A percentile compares a stretch with the other conserved stretches of the same genome.
Evolutionary conservation across 2,113 vertebrate genomes (phyloP).

Genomic region (Tychaedon coryphoeus): DNA sequence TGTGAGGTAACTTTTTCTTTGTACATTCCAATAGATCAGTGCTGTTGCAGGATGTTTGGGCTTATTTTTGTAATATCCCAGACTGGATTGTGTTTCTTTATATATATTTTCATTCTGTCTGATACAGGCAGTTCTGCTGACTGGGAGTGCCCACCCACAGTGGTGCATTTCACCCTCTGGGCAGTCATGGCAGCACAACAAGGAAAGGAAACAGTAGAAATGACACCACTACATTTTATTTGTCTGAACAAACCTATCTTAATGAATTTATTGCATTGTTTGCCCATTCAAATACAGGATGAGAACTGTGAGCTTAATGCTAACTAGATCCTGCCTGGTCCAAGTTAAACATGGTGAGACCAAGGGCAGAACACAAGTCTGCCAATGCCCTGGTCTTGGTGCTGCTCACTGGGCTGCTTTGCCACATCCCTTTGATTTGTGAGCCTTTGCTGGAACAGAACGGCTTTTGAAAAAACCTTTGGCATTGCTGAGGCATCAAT

Average conservation of each 20-base stretch:
- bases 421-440: neutral
- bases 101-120: neutral
- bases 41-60: neutral
- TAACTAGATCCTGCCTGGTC: neutral
- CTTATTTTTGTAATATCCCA: neutral
- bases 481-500: neutral
- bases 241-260: neutral
- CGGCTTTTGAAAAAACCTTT: neutral
- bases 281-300: conserved; percentile 36
- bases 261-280: conserved; percentile 40
- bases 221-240: neutral
- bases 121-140: neutral
- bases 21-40: neutral
- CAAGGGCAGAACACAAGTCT: neutral
- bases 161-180: neutral
- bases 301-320: neutral
- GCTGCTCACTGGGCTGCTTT: neutral
- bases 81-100: neutral
- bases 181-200: neutral
- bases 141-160: neutral
- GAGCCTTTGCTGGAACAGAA: neutral
- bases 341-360: neutral
- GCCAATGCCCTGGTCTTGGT: neutral
- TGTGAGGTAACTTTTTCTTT: neutral
- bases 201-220: neutral